Evolutionary conservation across 1,140 invertebrate species (phyloP).

Genomic region (Branchinecta lindahli): DNA sequence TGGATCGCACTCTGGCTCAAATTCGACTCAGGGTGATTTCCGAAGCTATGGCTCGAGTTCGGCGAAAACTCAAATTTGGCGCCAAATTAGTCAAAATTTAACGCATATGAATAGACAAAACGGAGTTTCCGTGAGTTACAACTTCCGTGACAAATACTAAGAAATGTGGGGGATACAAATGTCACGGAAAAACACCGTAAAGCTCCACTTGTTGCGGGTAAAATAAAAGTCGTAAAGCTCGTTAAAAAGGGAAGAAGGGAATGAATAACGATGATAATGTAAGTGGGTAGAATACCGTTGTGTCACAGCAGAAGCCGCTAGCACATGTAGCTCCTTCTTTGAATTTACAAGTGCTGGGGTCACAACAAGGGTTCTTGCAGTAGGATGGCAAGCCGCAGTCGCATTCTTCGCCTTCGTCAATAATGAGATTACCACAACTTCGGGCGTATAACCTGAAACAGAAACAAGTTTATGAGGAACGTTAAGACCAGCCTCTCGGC

Average conservation of each 20-base stretch:
- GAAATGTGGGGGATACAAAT: too few relatives aligned
- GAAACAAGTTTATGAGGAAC: too few relatives aligned
- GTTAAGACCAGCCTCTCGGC: too few relatives aligned
- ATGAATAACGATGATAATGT: not conserved
- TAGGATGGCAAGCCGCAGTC: slow-evolving; percentile 39
- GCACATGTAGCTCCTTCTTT: slow-evolving; percentile 37
- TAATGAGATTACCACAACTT: slow-evolving; percentile 40
- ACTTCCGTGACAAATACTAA: too few relatives aligned
- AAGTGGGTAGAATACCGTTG: slow-evolving; percentile 27
- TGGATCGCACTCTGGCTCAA: too few relatives aligned
- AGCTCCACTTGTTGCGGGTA: not conserved
- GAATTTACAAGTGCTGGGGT: slow-evolving; percentile 37
- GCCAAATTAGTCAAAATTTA: not conserved
- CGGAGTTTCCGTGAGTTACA: too few relatives aligned
- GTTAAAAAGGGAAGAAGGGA: not conserved
- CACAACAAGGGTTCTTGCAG: slow-evolving; percentile 41
- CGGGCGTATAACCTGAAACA: not conserved
- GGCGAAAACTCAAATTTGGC: slow-evolving; percentile 12
- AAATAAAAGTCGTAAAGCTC: not conserved
- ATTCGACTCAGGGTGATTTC: slow-evolving; percentile 28
- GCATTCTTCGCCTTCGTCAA: slow-evolving; percentile 44
- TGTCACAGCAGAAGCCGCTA: slow-evolving; percentile 42
- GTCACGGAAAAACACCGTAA: not conserved
- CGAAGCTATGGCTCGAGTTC: slow-evolving; percentile 27
- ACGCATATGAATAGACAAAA: not conserved